Evolutionary conservation across 2,113 vertebrate genomes (phyloP).

Genomic region (Plotosus lineatus): DNA sequence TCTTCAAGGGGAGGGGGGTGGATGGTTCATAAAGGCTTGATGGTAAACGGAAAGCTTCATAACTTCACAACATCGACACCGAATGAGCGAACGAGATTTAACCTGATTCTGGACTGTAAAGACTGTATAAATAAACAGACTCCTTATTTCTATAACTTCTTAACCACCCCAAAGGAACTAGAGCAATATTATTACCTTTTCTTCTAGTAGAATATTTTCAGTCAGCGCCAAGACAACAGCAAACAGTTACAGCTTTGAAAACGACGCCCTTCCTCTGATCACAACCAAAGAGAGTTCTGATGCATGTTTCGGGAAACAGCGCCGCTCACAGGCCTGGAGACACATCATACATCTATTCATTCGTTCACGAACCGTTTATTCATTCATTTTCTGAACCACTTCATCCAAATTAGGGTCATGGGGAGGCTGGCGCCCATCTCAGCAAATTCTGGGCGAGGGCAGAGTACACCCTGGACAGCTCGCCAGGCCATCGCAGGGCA

Average conservation of each 20-base stretch:
- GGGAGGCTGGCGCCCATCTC: no score
- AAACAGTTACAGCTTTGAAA: conserved; percentile 67
- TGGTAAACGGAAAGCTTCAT: background rate
- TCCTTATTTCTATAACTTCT: fast-evolving
- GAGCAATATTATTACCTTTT: background rate
- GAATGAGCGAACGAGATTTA: background rate
- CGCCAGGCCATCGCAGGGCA: no score
- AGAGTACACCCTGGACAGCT: no score
- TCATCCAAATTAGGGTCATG: no score
- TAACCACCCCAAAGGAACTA: background rate
- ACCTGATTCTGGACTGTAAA: background rate
- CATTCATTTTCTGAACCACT: no score
- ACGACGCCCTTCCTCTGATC: conserved; percentile 47
- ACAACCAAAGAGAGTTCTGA: background rate
- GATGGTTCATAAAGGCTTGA: no score
- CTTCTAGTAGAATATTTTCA: background rate
- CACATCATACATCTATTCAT: no score
- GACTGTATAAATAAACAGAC: background rate
- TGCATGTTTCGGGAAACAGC: background rate
- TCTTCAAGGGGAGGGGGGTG: no score
- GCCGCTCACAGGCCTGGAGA: conserved; percentile 24
- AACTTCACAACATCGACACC: background rate
- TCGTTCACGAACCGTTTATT: no score
- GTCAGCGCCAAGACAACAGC: conserved; percentile 57
- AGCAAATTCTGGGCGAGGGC: no score